A percentile compares a stretch with the other conserved stretches of the same genome.
Conservation (phyloP, 2,113 vertebrate genomes). For the Candoia aspera region DNA sequence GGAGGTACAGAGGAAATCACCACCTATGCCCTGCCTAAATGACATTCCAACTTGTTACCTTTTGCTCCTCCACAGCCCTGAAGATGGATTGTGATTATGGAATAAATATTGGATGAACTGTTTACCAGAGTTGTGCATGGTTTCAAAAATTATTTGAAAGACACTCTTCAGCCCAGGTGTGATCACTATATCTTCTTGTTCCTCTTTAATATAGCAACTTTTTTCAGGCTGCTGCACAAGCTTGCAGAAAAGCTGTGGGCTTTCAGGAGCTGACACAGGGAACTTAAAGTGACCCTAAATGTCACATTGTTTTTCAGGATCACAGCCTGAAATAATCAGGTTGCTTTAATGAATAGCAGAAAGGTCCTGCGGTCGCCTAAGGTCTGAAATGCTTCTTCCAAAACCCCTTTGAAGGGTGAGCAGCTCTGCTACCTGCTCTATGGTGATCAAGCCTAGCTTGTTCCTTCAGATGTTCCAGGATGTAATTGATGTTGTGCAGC, state of each 20-base stretch:
- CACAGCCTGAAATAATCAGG: background rate
- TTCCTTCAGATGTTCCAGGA: constrained; percentile 32
- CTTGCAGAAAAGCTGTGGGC: no score
- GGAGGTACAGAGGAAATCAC: no score
- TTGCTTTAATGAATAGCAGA: background rate
- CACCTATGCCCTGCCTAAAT: background rate
- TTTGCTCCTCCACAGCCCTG: background rate
- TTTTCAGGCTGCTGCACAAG: no score
- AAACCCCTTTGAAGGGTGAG: accelerated
- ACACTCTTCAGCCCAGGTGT: no score
- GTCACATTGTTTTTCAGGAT: background rate
- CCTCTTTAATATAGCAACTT: no score
- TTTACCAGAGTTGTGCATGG: no score
- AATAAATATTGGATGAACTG: no score
- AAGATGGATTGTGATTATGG: background rate
- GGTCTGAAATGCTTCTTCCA: background rate
- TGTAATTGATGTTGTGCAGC: constrained; percentile 24
- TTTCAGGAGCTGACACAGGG: background rate
- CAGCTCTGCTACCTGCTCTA: background rate
- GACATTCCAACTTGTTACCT: background rate
- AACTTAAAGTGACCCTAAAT: background rate
- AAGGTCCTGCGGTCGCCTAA: background rate
- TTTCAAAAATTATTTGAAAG: no score
- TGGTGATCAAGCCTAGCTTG: background rate
- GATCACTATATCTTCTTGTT: no score